phyloP scores from a whole-genome alignment of 2,113 vertebrate genomes.

The Dicentrarchus labrax region DNA sequence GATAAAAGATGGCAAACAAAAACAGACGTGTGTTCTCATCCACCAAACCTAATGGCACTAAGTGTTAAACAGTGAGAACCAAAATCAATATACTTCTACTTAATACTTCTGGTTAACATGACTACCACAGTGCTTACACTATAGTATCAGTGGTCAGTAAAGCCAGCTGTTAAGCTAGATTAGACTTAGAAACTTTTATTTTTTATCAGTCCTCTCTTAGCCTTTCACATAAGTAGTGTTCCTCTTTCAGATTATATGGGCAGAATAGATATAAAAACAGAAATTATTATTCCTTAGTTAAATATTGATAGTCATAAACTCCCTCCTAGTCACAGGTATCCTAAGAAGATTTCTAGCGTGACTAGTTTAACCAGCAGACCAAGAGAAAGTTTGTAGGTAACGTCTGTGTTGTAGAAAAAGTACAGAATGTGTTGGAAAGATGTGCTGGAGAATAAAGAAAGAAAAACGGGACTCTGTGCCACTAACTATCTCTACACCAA shows the following conservation, averaged over 20 bases:
- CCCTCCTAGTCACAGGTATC: not conserved
- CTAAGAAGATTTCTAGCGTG: not conserved
- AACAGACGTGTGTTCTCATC: not conserved
- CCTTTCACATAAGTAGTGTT: not conserved
- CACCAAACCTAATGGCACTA: no score
- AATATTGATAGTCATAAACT: not conserved
- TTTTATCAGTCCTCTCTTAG: not conserved
- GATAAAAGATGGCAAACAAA: conserved; percentile 4
- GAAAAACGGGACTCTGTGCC: not conserved
- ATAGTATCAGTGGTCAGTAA: not conserved
- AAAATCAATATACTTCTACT: no score
- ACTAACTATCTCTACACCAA: not conserved
- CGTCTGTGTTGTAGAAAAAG: not conserved
- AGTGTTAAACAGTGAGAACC: no score
- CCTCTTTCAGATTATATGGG: not conserved
- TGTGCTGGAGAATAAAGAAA: not conserved
- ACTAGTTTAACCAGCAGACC: not conserved
- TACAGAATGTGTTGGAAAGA: not conserved
- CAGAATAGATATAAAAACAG: not conserved
- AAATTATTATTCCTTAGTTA: not conserved
- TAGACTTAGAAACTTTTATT: not conserved
- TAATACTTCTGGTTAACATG: no score
- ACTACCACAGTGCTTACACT: not conserved
- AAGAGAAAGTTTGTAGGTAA: not conserved
- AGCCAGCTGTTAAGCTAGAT: not conserved